These are phyloP conservation scores for Pyrgilauda ruficollis DNA, from an alignment of 2,113 vertebrate species.

Conservation along the genomic window DNA sequence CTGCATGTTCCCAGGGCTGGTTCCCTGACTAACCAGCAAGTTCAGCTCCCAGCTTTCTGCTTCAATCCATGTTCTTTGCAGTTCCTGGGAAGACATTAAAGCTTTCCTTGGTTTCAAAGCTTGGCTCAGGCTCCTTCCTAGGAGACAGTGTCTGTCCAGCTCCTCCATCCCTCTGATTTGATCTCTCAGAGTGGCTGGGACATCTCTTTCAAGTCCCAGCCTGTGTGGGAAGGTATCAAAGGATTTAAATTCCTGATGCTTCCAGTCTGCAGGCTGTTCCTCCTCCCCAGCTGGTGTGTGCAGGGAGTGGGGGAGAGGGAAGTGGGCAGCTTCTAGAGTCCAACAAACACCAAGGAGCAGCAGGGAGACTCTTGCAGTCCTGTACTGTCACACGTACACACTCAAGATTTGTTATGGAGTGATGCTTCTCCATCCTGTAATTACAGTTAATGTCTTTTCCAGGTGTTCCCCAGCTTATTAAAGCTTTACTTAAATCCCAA, in stretches of 20 bases:
- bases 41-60: background rate
- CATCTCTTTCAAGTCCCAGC: background rate
- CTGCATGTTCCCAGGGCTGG: background rate
- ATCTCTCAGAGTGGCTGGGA: background rate
- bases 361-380: background rate
- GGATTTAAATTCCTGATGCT: background rate
- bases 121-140: background rate
- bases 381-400: background rate
- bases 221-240: background rate
- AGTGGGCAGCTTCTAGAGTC: background rate
- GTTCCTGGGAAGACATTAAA: background rate
- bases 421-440: background rate
- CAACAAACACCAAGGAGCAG: background rate
- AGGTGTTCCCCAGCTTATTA: slow-evolving; percentile 26
- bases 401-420: background rate
- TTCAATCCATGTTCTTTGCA: background rate
- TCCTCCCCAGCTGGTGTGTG: background rate
- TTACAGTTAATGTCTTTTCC: slow-evolving; percentile 21
- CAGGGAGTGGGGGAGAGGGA: background rate
- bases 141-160: background rate
- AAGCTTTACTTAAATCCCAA: slow-evolving; percentile 57
- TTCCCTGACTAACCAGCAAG: background rate
- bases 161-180: background rate
- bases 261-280: background rate
- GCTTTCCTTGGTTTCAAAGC: background rate